These are phyloP conservation scores for Tetanocera ferruginea DNA, from an alignment of 2,888 invertebrate species.

Conservation along the genomic window DNA sequence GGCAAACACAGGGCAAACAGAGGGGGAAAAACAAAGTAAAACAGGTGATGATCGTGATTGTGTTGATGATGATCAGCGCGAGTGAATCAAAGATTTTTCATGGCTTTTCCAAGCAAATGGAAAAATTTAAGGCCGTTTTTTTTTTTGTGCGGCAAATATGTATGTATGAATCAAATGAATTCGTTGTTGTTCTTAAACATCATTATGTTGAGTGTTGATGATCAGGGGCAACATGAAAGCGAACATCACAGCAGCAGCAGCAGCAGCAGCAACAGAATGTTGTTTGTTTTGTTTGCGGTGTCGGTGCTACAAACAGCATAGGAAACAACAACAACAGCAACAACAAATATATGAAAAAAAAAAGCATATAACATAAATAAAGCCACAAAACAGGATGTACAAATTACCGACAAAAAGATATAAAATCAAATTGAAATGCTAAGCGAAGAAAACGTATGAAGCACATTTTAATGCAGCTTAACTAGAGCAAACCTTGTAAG, in stretches of 20 bases:
- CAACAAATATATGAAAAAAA: constrained; percentile 22
- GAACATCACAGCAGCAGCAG: background rate
- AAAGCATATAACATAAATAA: background rate
- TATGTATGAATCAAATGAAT: constrained; percentile 18
- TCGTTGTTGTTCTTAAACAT: background rate
- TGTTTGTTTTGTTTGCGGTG: constrained; percentile 35
- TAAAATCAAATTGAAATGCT: background rate
- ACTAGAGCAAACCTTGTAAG: too few relatives aligned
- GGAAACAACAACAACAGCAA: constrained; percentile 11
- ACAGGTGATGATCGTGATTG: constrained; percentile 24
- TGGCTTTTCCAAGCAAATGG: constrained; percentile 36
- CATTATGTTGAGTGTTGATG: background rate
- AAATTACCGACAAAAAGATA: constrained; percentile 20
- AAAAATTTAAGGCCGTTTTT: constrained; percentile 41
- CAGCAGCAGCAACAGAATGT: background rate
- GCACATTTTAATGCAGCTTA: background rate
- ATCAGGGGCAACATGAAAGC: background rate
- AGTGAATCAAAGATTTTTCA: constrained; percentile 29
- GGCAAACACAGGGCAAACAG: too few relatives aligned
- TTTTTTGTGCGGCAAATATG: constrained; percentile 42
- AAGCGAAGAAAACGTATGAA: background rate
- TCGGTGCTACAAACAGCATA: constrained; percentile 17
- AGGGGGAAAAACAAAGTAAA: background rate
- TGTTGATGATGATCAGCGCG: constrained; percentile 11
- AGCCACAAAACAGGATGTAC: constrained; percentile 36